Conservation (phyloP, 2,797 vertebrate species). For the Hippopotamyrus pictus region DNA sequence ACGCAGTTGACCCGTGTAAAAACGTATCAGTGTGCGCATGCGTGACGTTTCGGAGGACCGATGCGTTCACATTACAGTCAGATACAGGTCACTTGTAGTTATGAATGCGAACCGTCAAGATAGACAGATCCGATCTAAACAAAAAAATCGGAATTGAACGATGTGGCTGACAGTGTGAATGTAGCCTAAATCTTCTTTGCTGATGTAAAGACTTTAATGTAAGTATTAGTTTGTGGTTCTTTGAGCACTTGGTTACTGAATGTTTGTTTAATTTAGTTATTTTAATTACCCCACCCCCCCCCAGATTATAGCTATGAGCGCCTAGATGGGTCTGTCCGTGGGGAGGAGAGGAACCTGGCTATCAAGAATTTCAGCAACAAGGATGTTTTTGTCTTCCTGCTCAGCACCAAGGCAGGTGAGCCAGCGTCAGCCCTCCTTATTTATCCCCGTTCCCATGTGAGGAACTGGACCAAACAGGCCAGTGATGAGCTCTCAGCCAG, state of each 20-base stretch:
- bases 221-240: slow-evolving; percentile 11
- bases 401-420: slow-evolving; percentile 86
- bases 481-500: neutral
- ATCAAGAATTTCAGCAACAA: slow-evolving; percentile 84
- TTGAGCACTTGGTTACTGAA: neutral
- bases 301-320: slow-evolving; percentile 88
- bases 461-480: neutral
- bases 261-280: neutral
- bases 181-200: neutral
- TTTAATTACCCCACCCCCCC: neutral
- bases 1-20: no score
- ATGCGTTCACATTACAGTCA: no score
- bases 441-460: neutral
- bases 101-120: no score
- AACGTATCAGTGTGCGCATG: no score
- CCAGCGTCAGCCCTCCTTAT: neutral
- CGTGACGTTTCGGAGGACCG: no score
- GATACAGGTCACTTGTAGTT: no score
- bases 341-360: slow-evolving; percentile 82
- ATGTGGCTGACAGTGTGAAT: no score
- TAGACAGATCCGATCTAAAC: no score
- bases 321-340: slow-evolving; percentile 84
- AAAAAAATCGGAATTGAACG: no score
- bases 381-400: slow-evolving; percentile 79
- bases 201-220: neutral